Base-by-base conservation (phyloP, 2,888 invertebrate genomes). In the Agrochola lota region DNA sequence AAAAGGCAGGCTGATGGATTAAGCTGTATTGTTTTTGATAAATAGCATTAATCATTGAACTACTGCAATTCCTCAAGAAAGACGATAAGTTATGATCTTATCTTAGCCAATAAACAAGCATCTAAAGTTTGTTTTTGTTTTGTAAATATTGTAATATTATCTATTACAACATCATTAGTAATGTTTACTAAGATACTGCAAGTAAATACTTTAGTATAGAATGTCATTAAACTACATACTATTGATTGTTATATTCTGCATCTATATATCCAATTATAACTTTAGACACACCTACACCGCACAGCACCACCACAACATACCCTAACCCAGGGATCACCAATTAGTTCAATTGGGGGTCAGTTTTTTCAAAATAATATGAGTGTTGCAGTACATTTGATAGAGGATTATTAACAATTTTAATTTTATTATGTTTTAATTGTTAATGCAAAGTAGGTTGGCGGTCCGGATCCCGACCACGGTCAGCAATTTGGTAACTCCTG, bases 131-230 rank as follows among this genome's bases (percentile, higher is more conserved):
- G 55, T 46, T 46, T 40, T 78, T 72, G 11, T 73, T 73, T 73
- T 43, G 5, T 20, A 17, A 63, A 35, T 35, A 2, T 55, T 17
- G 8, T 26, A 52, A 79, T 40, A 15, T 74, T 74, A 74, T 78
- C 43, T 59, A 9, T 46, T 52, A 64, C 49, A 74, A 23, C 15
- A 74, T 52, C n/a, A 59, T 30, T 26, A 26, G n/a, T 23, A 20
- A 9, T 66, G 11, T 62, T 80, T 40, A 57, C 20, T 55, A 23
- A 35, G 15, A 72, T n/a, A 57, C 23, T n/a, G 23, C 23, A 26
- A 20, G 35, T 77, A 71, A 35, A 80, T 35, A 77, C 0, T 15
- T 26, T 2, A 9, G 17, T 17, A 3, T 2, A 43, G 17, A 35
- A 62, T 26, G 17, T 4, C 43, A 77, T 55, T 52, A 26, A 60